Conservation (phyloP, 2,113 vertebrate species). For the Dendropsophus ebraccatus region DNA sequence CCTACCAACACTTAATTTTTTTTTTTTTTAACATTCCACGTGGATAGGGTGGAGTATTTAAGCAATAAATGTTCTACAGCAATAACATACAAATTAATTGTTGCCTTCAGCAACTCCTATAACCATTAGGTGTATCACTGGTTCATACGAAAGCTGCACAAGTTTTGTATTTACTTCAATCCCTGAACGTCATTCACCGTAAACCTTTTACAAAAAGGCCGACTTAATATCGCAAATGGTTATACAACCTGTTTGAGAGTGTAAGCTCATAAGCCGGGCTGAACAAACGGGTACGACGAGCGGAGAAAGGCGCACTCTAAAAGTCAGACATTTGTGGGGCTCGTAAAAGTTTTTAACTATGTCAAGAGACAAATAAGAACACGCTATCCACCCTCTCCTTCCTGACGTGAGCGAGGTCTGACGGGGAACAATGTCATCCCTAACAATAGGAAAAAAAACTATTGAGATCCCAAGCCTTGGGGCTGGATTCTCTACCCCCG, state of each 20-base stretch:
- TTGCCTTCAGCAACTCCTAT: background rate
- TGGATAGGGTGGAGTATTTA: background rate
- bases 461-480: background rate
- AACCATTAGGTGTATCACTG: constrained; percentile 18
- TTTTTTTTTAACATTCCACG: background rate
- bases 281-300: constrained; percentile 10
- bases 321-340: constrained; percentile 28
- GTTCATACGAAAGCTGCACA: background rate
- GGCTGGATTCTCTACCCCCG: background rate
- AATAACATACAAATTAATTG: background rate
- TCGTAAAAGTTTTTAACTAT: constrained; percentile 17
- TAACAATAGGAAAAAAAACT: background rate
- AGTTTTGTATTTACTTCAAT: constrained; percentile 8
- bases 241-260: constrained; percentile 13
- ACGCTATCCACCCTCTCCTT: background rate
- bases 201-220: constrained; percentile 24
- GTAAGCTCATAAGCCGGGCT: constrained; percentile 40
- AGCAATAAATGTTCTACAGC: background rate
- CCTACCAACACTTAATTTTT: background rate
- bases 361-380: constrained; percentile 36
- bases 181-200: constrained; percentile 5
- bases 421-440: background rate
- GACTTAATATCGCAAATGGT: background rate
- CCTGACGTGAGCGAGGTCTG: background rate
- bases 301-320: constrained; percentile 10